Evolutionary conservation across 2,113 vertebrate species (phyloP).

Genomic region (Oncorhynchus keta): DNA sequence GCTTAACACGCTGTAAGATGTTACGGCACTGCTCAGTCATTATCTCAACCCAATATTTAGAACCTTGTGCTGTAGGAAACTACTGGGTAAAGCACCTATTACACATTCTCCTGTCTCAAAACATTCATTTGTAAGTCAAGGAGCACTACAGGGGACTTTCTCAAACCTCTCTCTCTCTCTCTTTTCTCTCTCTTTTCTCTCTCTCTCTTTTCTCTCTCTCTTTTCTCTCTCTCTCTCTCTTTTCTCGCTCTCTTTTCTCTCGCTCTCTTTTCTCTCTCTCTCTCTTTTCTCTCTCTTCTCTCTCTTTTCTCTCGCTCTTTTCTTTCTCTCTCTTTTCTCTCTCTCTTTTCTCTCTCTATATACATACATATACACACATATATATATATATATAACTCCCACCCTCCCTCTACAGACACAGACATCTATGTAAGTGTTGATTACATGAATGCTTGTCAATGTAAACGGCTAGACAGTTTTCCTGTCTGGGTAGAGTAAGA

Average conservation of each 20-base stretch:
- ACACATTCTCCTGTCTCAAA: slow-evolving; percentile 5
- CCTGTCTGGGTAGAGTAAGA: slow-evolving; percentile 14
- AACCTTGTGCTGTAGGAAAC: slow-evolving; percentile 3
- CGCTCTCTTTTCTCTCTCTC: no score
- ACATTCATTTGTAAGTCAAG: not conserved
- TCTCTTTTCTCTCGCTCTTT: no score
- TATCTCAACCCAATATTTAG: slow-evolving; percentile 33
- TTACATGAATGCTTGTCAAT: no score
- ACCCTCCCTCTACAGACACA: not conserved
- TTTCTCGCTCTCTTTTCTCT: no score
- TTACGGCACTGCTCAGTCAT: slow-evolving; percentile 56
- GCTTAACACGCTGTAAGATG: slow-evolving; percentile 60
- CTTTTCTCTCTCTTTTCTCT: no score
- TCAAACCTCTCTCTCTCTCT: not conserved
- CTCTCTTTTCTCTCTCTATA: no score
- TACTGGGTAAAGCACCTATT: not conserved
- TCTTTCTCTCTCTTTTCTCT: no score
- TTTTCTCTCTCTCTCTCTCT: not conserved
- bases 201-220: no score
- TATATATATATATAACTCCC: no score
- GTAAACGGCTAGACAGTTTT: no score
- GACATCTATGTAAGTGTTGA: slow-evolving; percentile 17
- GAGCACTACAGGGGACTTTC: not conserved
- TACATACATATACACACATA: no score
- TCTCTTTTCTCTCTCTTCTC: no score